phyloP scores from a whole-genome alignment of 2,113 vertebrate species.

The Limanda limanda region DNA sequence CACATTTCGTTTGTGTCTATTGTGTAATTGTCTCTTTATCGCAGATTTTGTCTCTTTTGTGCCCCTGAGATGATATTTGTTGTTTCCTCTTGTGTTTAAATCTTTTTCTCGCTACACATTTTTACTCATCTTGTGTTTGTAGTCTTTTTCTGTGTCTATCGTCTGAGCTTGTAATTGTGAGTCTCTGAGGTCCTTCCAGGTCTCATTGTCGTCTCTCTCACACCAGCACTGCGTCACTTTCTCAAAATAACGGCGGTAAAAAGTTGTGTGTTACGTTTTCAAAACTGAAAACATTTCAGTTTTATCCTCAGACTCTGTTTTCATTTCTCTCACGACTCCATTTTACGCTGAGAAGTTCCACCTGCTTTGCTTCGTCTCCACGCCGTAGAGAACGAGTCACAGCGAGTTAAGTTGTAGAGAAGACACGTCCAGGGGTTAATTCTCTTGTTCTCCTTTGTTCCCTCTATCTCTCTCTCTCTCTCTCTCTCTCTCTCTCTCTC shows the following conservation, averaged over 20 bases:
- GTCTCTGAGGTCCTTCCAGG: background rate
- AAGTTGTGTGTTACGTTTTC: background rate
- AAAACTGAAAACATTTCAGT: background rate
- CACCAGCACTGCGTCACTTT: background rate
- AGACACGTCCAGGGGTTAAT: slow-evolving; percentile 2
- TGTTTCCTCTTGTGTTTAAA: too few species aligned
- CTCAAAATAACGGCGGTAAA: background rate
- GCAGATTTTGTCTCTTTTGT: too few species aligned
- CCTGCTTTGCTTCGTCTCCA: slow-evolving; percentile 35
- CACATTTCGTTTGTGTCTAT: too few species aligned
- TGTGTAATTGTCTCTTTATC: too few species aligned
- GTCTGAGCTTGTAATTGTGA: too few species aligned
- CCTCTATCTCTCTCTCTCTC: slow-evolving; percentile 10
- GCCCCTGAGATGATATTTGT: too few species aligned
- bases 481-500: slow-evolving; percentile 1
- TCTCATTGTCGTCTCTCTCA: background rate
- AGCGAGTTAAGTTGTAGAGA: background rate
- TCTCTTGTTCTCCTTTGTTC: slow-evolving; percentile 5
- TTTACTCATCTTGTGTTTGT: too few species aligned
- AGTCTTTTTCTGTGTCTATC: too few species aligned
- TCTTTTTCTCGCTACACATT: too few species aligned
- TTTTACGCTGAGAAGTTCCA: slow-evolving; percentile 9
- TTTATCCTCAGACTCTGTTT: background rate
- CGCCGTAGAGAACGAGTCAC: background rate
- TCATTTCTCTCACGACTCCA: slow-evolving; percentile 13